These are phyloP conservation scores for Atta texana DNA, from an alignment of 1,140 invertebrate species.

Conservation along the genomic window DNA sequence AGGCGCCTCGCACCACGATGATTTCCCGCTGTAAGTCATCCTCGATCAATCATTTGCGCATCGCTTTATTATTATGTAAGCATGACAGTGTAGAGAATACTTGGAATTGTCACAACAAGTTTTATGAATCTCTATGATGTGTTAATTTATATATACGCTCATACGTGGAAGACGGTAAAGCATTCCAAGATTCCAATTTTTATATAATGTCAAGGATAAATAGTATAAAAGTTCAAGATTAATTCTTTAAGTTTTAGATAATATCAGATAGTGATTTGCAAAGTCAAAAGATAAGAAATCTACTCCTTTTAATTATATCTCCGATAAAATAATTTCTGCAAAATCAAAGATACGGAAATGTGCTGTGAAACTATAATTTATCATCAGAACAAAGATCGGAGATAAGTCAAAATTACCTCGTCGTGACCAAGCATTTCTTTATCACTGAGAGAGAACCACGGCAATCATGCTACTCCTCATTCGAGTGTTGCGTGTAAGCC, in stretches of 20 bases:
- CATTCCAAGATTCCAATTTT: neutral
- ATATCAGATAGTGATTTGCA: neutral
- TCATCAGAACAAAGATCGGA: neutral
- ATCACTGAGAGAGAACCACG: conserved; percentile 17
- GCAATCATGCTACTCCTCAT: neutral
- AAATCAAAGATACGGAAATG: conserved; percentile 28
- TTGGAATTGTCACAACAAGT: conserved; percentile 16
- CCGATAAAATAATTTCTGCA: conserved; percentile 2
- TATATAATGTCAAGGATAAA: neutral
- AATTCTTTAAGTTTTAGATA: neutral
- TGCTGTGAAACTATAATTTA: neutral
- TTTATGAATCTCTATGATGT: neutral
- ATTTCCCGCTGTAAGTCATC: conserved; percentile 63
- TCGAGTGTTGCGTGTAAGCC: neutral
- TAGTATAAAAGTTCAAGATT: neutral
- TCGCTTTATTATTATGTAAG: conserved; percentile 24
- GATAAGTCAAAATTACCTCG: neutral
- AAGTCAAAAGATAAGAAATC: neutral
- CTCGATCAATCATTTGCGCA: conserved; percentile 10
- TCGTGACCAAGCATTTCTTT: conserved; percentile 51
- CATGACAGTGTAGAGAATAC: conserved; percentile 31
- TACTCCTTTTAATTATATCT: neutral
- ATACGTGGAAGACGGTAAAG: neutral
- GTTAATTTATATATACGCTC: neutral
- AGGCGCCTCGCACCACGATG: conserved; percentile 67